Evolutionary conservation across 2,797 vertebrate species (phyloP).

Genomic region (Lagodon rhomboides): DNA sequence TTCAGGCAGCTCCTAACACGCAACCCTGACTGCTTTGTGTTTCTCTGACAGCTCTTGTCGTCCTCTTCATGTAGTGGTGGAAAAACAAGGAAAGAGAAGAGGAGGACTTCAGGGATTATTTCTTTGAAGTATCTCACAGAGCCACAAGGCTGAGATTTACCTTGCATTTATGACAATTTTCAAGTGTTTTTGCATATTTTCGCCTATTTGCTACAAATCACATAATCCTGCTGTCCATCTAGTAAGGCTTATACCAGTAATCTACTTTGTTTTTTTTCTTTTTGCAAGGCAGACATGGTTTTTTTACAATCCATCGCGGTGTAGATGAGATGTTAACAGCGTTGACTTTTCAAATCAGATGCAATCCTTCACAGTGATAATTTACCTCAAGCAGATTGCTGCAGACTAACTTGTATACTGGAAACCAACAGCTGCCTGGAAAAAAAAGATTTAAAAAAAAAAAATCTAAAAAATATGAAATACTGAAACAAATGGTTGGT

Average conservation of each 20-base stretch:
- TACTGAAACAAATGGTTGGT: not conserved
- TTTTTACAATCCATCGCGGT: constrained; percentile 4
- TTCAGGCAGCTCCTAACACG: constrained; percentile 78
- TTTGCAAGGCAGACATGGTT: not conserved
- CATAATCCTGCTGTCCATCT: not conserved
- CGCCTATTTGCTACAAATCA: not conserved
- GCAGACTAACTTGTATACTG: not conserved
- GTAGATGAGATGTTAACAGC: not conserved
- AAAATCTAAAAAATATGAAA: not conserved
- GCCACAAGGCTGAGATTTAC: constrained; percentile 40
- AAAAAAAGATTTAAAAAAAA: not conserved
- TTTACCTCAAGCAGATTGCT: not conserved
- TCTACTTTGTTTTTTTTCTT: not conserved
- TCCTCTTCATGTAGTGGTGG: constrained; percentile 59
- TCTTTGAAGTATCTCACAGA: constrained; percentile 52
- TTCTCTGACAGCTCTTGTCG: constrained; percentile 75
- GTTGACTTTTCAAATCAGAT: not conserved
- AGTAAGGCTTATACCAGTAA: not conserved
- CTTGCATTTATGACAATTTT: constrained; percentile 10
- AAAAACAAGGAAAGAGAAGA: constrained; percentile 27
- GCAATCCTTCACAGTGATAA: not conserved
- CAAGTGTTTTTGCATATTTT: not conserved
- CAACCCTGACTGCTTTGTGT: constrained; percentile 77
- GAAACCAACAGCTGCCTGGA: not conserved
- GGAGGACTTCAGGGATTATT: constrained; percentile 60